Conservation (phyloP, 2,888 invertebrate genomes). For the Drosophila flavopinicola region DNA sequence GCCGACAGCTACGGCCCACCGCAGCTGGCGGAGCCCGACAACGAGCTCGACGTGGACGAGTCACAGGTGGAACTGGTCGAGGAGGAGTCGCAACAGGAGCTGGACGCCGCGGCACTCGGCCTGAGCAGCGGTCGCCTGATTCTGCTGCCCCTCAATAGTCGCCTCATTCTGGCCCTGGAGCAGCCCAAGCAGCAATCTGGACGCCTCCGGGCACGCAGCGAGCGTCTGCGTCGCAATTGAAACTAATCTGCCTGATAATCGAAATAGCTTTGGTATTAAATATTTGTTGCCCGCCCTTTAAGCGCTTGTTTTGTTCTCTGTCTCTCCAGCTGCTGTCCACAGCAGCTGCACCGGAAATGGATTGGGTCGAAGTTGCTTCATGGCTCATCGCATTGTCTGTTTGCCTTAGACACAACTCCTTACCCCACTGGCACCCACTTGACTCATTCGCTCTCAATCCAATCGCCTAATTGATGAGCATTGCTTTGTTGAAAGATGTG, state of each 20-base stretch:
- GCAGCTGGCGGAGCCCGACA: constrained; percentile 49
- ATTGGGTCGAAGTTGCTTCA: constrained; percentile 60
- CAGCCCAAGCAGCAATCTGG: constrained; percentile 36
- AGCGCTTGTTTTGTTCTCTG: constrained; percentile 31
- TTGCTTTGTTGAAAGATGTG: too few relatives aligned
- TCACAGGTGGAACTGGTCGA: constrained; percentile 75
- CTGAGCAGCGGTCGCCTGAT: constrained; percentile 74
- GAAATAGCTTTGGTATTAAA: constrained; percentile 45
- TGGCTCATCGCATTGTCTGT: constrained; percentile 68
- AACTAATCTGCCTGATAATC: constrained; percentile 3
- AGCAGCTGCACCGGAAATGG: constrained; percentile 49
- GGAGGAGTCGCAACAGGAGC: constrained; percentile 53
- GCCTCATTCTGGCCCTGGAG: constrained; percentile 66
- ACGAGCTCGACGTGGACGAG: constrained; percentile 59
- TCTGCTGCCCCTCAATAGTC: constrained; percentile 74
- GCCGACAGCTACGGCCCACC: constrained; percentile 75
- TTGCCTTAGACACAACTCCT: constrained; percentile 38
- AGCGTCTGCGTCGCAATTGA: constrained; percentile 56
- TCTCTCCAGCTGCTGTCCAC: background rate
- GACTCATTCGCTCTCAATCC: background rate
- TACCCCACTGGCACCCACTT: background rate
- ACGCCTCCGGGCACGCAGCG: constrained; percentile 54
- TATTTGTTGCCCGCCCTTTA: constrained; percentile 42
- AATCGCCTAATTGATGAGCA: constrained; percentile 55
- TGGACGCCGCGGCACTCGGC: constrained; percentile 42